Conservation (phyloP, 2,113 vertebrate species). For the Mustelus asterias region DNA sequence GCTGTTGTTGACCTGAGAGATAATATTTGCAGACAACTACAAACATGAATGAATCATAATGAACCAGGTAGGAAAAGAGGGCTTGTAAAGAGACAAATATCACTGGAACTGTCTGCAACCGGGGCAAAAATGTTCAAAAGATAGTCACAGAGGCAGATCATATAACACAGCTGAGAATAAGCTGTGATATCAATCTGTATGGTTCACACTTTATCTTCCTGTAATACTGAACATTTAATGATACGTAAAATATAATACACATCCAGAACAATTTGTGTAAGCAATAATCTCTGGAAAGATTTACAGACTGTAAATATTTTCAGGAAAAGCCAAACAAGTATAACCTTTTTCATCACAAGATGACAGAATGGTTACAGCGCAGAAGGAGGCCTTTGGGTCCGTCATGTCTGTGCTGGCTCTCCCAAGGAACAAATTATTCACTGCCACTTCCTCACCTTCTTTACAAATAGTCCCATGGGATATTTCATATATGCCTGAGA, state of each 20-base stretch:
- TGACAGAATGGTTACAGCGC: background rate
- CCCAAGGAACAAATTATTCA: background rate
- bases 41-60: background rate
- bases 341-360: background rate
- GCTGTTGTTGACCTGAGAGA: background rate
- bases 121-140: background rate
- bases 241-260: background rate
- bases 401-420: background rate
- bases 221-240: background rate
- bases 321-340: background rate
- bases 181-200: background rate
- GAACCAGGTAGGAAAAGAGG: background rate
- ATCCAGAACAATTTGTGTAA: background rate
- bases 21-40: background rate
- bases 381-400: background rate
- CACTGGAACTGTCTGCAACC: background rate
- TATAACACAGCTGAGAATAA: background rate
- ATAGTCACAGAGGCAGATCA: background rate
- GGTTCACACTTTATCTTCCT: background rate
- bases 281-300: background rate
- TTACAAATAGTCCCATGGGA: too few species aligned
- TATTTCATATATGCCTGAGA: background rate
- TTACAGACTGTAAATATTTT: background rate
- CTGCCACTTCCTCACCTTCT: background rate
- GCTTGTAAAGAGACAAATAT: background rate